phyloP scores from a whole-genome alignment of 2,888 invertebrate species.

The Synanthedon myopaeformis region DNA sequence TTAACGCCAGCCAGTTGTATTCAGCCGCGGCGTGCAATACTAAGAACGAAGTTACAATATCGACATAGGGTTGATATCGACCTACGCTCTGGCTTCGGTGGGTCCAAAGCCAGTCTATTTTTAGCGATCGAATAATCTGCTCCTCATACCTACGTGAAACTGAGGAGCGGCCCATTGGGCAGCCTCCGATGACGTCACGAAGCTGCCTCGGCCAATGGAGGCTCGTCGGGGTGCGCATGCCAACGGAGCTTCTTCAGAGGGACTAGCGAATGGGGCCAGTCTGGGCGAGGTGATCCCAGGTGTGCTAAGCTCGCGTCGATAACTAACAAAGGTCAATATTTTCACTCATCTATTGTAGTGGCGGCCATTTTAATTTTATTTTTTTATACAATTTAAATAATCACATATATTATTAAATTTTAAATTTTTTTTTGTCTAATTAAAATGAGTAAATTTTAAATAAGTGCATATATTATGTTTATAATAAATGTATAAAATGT shows the following conservation, averaged over 20 bases:
- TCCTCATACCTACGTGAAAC: constrained; percentile 58
- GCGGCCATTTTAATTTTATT: constrained; percentile 27
- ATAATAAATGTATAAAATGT: no score
- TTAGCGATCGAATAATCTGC: constrained; percentile 52
- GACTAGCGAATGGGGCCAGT: constrained; percentile 40
- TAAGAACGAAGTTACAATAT: background rate
- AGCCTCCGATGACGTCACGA: constrained; percentile 49
- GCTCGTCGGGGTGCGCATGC: constrained; percentile 40
- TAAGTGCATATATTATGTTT: no score
- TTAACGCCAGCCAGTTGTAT: no score
- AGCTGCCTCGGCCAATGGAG: constrained; percentile 40
- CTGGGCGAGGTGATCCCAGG: constrained; percentile 61
- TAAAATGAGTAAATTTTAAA: no score
- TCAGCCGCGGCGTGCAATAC: no score
- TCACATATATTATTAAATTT: no score
- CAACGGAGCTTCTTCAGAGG: constrained; percentile 35
- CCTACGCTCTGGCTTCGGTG: constrained; percentile 12
- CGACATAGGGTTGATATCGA: constrained; percentile 12
- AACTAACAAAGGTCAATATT: constrained; percentile 49
- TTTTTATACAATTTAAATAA: constrained; percentile 8
- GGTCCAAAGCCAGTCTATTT: constrained; percentile 48
- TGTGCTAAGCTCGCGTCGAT: constrained; percentile 55
- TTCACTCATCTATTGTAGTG: constrained; percentile 9
- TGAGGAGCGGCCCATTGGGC: constrained; percentile 47
- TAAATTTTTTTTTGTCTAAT: no score